These are phyloP conservation scores for Piezodorus guildinii DNA, from an alignment of 1,140 invertebrate genomes.

Conservation along the genomic window DNA sequence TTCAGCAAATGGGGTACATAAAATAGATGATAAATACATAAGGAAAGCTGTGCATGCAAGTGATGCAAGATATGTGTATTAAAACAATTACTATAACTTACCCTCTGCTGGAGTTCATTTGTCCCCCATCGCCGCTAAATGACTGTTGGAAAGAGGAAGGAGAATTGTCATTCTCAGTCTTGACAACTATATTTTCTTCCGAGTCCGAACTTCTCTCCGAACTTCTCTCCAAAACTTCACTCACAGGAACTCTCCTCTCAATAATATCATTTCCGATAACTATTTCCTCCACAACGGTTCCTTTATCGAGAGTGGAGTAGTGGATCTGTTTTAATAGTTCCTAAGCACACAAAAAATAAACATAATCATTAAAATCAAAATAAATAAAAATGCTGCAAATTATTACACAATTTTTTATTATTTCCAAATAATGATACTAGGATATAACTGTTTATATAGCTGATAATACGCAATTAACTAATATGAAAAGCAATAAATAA, in stretches of 20 bases:
- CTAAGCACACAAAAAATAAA: background rate
- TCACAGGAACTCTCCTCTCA: no score
- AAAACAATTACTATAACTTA: constrained; percentile 1
- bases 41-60: no score
- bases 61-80: no score
- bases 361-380: constrained; percentile 3
- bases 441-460: no score
- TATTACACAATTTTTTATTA: no score
- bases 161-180: constrained; percentile 8
- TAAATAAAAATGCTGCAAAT: no score
- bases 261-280: background rate
- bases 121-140: constrained; percentile 14
- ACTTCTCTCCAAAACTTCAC: no score
- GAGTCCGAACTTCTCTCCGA: constrained; percentile 13
- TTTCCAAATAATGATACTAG: no score
- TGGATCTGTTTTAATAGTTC: background rate
- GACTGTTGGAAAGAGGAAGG: constrained; percentile 12
- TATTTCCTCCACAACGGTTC: constrained; percentile 5
- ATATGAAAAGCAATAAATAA: no score
- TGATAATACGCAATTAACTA: no score
- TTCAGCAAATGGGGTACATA: no score
- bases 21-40: no score
- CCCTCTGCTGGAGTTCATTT: constrained; percentile 21
- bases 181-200: constrained; percentile 7
- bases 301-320: constrained; percentile 1